Conservation (phyloP, 2,888 invertebrate genomes). For the Microctonus hyperodae region DNA sequence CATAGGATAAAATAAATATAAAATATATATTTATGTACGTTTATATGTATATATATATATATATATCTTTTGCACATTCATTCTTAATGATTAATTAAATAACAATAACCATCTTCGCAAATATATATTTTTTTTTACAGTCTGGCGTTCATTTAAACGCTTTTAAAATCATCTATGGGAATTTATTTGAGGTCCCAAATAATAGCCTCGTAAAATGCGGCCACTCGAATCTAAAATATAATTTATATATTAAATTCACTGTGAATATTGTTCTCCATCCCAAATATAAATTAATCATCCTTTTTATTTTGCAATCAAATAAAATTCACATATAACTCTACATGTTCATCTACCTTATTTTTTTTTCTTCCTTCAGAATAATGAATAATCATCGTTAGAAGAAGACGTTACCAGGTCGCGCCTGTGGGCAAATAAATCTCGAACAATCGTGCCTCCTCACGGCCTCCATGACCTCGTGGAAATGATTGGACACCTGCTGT, state of each 20-base stretch:
- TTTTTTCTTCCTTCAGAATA: slow-evolving; percentile 1
- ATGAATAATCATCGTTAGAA: slow-evolving; percentile 30
- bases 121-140: slow-evolving; percentile 36
- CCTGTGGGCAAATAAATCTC: slow-evolving; percentile 68
- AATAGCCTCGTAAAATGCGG: slow-evolving; percentile 35
- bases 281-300: neutral
- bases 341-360: slow-evolving; percentile 22
- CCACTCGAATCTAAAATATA: slow-evolving; percentile 22
- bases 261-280: slow-evolving; percentile 12
- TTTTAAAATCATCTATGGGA: slow-evolving; percentile 15
- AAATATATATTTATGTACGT: too few species aligned
- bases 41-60: too few species aligned
- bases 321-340: slow-evolving; percentile 13
- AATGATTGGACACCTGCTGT: slow-evolving; percentile 71
- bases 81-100: slow-evolving; percentile 17
- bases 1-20: slow-evolving; percentile 16
- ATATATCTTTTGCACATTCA: slow-evolving; percentile 8
- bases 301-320: slow-evolving; percentile 20
- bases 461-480: slow-evolving; percentile 78
- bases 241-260: neutral
- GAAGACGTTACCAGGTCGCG: slow-evolving; percentile 52
- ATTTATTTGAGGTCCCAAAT: slow-evolving; percentile 29
- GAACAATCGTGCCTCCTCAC: slow-evolving; percentile 75
- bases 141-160: slow-evolving; percentile 36
- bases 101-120: slow-evolving; percentile 5